phyloP scores from a whole-genome alignment of 2,113 vertebrate genomes.

The Parus major region DNA sequence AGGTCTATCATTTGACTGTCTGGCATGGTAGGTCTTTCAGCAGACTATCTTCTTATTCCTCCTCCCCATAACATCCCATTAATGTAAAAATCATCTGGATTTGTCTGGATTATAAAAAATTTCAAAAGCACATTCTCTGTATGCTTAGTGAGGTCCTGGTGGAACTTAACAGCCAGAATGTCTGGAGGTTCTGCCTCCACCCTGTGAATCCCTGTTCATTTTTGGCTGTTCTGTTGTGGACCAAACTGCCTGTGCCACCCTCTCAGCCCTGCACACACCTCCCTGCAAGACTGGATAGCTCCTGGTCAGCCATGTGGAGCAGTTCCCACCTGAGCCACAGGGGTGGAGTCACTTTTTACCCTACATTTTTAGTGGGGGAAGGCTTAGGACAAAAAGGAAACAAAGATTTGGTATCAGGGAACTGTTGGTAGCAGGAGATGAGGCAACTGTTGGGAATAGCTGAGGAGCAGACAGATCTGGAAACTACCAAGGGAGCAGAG shows the following conservation, averaged over 20 bases:
- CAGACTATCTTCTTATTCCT: neutral
- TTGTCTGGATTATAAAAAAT: neutral
- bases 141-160: neutral
- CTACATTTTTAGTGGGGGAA: fast-evolving
- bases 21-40: neutral
- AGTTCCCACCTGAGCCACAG: neutral
- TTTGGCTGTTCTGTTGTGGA: neutral
- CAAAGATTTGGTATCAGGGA: neutral
- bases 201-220: neutral
- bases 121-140: neutral
- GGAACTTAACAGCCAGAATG: neutral
- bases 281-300: neutral
- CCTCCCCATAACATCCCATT: neutral
- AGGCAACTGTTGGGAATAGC: neutral
- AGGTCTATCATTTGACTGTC: neutral
- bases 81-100: neutral
- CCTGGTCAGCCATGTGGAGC: neutral
- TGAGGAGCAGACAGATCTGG: neutral
- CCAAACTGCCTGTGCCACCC: neutral
- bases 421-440: neutral
- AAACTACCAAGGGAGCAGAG: neutral
- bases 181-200: neutral
- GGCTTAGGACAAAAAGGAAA: neutral
- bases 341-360: neutral
- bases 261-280: neutral